Evolutionary conservation across 1,140 invertebrate genomes (phyloP).

Genomic region (Drosophila nebulosa): DNA sequence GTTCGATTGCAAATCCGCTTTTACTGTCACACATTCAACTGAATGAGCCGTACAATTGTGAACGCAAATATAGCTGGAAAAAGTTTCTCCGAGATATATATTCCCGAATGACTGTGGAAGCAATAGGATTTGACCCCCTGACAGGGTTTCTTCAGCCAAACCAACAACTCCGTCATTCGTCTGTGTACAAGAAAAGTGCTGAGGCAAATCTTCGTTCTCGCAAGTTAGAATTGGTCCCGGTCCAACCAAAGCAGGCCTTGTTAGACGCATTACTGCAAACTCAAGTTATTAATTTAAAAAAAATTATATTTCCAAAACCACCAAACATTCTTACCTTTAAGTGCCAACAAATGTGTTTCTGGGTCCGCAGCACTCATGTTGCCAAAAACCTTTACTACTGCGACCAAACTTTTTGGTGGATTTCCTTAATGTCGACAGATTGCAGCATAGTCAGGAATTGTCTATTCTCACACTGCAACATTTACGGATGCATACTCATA

Average conservation of each 20-base stretch:
- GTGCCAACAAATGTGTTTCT: no score
- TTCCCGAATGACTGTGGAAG: conserved; percentile 97
- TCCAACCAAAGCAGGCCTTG: conserved; percentile 56
- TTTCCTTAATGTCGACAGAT: no score
- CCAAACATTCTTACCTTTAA: no score
- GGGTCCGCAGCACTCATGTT: no score
- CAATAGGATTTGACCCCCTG: conserved; percentile 93
- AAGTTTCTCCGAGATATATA: conserved; percentile 94
- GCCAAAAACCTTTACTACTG: no score
- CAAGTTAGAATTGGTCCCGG: conserved; percentile 57
- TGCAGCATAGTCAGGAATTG: no score
- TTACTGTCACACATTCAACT: conserved; percentile 91
- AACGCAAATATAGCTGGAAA: conserved; percentile 98
- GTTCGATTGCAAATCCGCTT: conserved; percentile 95
- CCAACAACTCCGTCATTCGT: conserved; percentile 43
- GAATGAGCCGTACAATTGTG: conserved; percentile 95
- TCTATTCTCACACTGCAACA: no score
- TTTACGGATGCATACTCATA: no score
- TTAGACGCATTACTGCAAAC: conserved; percentile 55
- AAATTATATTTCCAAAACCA: no score
- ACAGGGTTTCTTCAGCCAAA: conserved; percentile 87
- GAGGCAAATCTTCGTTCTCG: conserved; percentile 46
- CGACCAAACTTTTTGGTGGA: no score
- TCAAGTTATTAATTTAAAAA: no score
- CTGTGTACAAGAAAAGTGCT: conserved; percentile 27